These are phyloP conservation scores for Schizopygopsis malacanthus DNA, from an alignment of 2,797 vertebrate genomes.

Conservation along the genomic window DNA sequence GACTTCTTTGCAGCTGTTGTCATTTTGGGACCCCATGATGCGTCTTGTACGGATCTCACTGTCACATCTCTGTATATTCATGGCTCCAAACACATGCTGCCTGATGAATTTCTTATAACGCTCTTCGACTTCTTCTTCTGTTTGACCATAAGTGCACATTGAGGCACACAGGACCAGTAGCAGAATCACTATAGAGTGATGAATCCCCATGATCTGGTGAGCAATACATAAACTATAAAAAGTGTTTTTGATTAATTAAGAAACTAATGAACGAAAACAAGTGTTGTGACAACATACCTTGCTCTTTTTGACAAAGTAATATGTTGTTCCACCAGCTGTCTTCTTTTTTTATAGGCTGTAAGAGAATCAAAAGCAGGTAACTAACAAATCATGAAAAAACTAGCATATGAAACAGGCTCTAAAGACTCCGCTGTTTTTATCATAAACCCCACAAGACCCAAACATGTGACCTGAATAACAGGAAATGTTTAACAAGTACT, in stretches of 20 bases:
- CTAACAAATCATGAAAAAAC: background rate
- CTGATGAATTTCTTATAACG: constrained; percentile 46
- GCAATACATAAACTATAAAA: background rate
- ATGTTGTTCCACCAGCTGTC: background rate
- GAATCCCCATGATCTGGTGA: constrained; percentile 31
- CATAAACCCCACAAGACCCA: background rate
- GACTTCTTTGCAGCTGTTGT: constrained; percentile 55
- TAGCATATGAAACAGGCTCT: background rate
- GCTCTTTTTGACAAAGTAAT: background rate
- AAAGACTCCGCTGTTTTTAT: background rate
- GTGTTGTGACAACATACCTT: constrained; percentile 13
- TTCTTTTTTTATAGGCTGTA: background rate
- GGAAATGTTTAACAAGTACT: constrained; percentile 1
- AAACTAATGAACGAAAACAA: background rate
- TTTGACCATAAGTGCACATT: constrained; percentile 40
- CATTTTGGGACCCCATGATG: constrained; percentile 11
- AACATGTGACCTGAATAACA: background rate
- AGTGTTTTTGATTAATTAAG: background rate
- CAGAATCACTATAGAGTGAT: constrained; percentile 14
- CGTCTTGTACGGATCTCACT: constrained; percentile 27
- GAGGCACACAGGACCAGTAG: constrained; percentile 32
- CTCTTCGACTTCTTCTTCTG: constrained; percentile 2
- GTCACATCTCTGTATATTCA: constrained; percentile 40
- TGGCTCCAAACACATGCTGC: constrained; percentile 51
- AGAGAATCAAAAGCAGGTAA: background rate